phyloP scores from a whole-genome alignment of 2,113 vertebrate species.

The Sterrhoptilus dennistouni region DNA sequence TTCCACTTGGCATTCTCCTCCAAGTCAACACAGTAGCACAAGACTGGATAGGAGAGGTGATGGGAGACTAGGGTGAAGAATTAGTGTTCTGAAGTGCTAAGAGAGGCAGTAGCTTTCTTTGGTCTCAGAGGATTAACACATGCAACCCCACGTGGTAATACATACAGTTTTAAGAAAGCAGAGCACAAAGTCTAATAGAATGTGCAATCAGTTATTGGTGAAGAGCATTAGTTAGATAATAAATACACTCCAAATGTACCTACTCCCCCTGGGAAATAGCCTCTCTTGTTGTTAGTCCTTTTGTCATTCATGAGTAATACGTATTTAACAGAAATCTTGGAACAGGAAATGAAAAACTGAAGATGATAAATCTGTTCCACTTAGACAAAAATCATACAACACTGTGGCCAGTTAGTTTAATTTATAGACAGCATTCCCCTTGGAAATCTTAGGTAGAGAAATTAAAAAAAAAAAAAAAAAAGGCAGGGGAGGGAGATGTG shows the following conservation, averaged over 20 bases:
- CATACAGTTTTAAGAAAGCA: conserved; percentile 2
- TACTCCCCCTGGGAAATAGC: not conserved
- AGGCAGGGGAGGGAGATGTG: not conserved
- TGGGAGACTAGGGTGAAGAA: not conserved
- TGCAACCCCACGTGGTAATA: not conserved
- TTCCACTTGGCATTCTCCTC: not conserved
- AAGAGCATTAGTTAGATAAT: conserved; percentile 20
- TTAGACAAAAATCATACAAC: conserved; percentile 48
- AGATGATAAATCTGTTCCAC: conserved; percentile 10
- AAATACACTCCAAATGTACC: conserved; percentile 1
- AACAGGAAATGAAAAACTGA: conserved; percentile 57
- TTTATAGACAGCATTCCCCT: not conserved
- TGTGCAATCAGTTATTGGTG: not conserved
- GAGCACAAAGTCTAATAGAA: conserved; percentile 14
- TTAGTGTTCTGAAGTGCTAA: not conserved
- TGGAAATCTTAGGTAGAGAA: conserved; percentile 12
- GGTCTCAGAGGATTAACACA: not conserved
- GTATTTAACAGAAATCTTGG: conserved; percentile 50
- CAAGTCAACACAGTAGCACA: not conserved
- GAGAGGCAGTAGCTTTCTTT: not conserved
- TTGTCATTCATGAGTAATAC: conserved; percentile 35
- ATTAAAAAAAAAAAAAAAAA: not conserved
- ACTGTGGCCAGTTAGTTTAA: conserved; percentile 33
- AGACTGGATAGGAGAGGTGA: not conserved
- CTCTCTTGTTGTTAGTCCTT: not conserved